Conservation (phyloP, 2,797 vertebrate genomes). For the Periparus ater region DNA sequence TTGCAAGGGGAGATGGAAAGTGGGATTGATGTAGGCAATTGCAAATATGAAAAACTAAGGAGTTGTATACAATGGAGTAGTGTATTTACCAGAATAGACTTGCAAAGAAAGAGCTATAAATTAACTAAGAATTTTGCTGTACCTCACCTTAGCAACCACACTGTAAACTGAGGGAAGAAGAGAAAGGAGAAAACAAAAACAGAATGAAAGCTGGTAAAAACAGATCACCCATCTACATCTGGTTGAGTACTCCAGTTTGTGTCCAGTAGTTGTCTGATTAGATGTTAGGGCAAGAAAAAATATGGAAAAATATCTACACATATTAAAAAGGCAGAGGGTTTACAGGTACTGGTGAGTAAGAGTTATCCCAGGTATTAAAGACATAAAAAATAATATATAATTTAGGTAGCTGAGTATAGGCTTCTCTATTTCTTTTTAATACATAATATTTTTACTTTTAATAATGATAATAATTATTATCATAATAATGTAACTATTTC, state of each 20-base stretch:
- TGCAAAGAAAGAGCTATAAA: not conserved
- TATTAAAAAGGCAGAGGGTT: not conserved
- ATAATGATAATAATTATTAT: no score
- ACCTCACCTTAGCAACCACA: not conserved
- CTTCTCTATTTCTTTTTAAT: not conserved
- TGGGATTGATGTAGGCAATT: not conserved
- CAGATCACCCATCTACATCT: not conserved
- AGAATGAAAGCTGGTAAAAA: not conserved
- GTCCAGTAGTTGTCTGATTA: not conserved
- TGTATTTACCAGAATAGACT: not conserved
- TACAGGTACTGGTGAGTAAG: not conserved
- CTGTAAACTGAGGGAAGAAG: not conserved
- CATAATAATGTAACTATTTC: no score
- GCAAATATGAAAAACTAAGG: not conserved
- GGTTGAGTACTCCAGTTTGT: not conserved
- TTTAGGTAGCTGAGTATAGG: not conserved
- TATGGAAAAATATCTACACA: not conserved
- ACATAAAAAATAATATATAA: not conserved
- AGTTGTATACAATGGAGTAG: not conserved
- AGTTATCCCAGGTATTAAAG: not conserved
- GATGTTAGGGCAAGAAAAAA: not conserved
- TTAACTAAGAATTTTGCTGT: not conserved
- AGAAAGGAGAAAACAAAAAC: not conserved
- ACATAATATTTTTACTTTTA: no score
- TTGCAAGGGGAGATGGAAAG: not conserved